phyloP scores from a whole-genome alignment of 1,140 invertebrate species.

The Pogonomyrmex californicus region DNA sequence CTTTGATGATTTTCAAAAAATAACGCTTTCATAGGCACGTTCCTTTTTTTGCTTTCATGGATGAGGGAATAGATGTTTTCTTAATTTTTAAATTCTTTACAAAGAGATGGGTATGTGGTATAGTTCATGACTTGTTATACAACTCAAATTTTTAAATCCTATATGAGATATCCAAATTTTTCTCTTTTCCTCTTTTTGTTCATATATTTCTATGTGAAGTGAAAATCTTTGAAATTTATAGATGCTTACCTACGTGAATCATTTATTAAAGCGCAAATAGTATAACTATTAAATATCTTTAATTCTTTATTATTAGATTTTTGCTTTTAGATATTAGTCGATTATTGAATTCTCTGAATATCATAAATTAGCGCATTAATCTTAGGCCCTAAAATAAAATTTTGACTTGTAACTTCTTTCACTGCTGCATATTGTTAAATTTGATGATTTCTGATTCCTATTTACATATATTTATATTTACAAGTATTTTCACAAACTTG shows the following conservation, averaged over 20 bases:
- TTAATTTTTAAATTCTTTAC: not conserved
- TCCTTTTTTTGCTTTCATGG: not conserved
- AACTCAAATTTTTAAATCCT: not conserved
- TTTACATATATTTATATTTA: slow-evolving; percentile 15
- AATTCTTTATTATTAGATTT: not conserved
- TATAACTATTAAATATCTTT: not conserved
- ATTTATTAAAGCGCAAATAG: not conserved
- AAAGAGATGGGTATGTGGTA: not conserved
- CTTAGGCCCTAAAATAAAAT: not conserved
- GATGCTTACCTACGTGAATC: not conserved
- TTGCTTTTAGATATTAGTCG: not conserved
- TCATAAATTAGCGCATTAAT: not conserved
- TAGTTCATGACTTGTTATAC: not conserved
- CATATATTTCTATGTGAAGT: not conserved
- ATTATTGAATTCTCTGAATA: not conserved
- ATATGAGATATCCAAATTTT: not conserved
- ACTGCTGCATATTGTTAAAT: slow-evolving; percentile 11
- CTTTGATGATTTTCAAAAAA: not conserved
- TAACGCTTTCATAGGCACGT: not conserved
- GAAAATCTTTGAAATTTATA: slow-evolving; percentile 1
- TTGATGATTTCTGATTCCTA: not conserved
- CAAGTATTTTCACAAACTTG: slow-evolving; percentile 5
- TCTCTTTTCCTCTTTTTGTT: not conserved
- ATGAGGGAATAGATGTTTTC: not conserved
- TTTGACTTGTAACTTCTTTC: not conserved